phyloP scores from a whole-genome alignment of 2,888 invertebrate genomes.

The Pristionchus fissidentatus region DNA sequence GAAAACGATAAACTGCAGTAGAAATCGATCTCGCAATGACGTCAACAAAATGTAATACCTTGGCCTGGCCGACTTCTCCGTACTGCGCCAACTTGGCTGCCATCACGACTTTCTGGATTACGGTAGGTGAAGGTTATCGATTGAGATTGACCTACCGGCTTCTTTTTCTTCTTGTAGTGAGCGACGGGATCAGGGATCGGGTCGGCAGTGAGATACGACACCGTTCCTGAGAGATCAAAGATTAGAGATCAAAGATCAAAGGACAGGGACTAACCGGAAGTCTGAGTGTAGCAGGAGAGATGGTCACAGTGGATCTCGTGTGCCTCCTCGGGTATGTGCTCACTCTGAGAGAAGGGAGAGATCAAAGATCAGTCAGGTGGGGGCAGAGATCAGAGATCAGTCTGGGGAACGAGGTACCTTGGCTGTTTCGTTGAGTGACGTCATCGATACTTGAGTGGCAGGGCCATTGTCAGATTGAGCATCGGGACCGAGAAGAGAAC shows the following conservation, averaged over 20 bases:
- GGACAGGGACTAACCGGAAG: conserved; percentile 17
- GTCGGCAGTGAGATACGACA: background rate
- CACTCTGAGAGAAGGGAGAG: conserved; percentile 19
- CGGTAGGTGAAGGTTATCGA: too few species aligned
- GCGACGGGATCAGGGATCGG: background rate
- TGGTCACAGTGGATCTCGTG: conserved; percentile 29
- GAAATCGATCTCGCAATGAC: background rate
- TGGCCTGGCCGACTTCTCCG: background rate
- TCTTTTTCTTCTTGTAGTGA: conserved; percentile 15
- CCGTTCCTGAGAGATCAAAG: conserved; percentile 6
- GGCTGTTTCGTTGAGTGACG: background rate
- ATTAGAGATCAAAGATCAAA: background rate
- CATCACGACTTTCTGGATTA: background rate
- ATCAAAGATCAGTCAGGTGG: background rate
- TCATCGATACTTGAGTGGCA: background rate
- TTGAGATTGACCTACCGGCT: background rate
- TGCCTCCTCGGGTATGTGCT: background rate
- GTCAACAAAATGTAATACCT: background rate
- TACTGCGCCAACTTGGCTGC: background rate
- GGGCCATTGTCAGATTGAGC: background rate
- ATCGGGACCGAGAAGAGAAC: background rate
- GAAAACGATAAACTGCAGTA: background rate
- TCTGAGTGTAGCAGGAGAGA: conserved; percentile 4
- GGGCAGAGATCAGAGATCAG: background rate
- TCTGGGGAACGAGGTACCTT: too few species aligned